Conservation (phyloP, 1,140 invertebrate species). For the Micrasema longulum region DNA sequence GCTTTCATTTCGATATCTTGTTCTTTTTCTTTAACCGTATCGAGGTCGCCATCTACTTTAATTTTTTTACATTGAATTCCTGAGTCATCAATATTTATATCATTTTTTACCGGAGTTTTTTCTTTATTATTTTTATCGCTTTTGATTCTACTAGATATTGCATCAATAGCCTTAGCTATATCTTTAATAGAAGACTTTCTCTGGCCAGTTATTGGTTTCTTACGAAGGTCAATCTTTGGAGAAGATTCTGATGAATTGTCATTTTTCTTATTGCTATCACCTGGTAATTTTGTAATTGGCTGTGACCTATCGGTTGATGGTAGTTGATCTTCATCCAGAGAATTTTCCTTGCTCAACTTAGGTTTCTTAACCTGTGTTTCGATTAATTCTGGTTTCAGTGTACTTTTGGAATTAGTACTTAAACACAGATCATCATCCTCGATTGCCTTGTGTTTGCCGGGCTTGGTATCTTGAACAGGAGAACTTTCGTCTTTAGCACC, state of each 20-base stretch:
- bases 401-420: slow-evolving; percentile 11
- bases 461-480: slow-evolving; percentile 22
- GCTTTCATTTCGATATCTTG: slow-evolving; percentile 26
- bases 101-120: slow-evolving; percentile 24
- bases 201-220: slow-evolving; percentile 5
- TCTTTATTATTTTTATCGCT: slow-evolving; percentile 42
- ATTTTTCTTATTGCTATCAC: slow-evolving; percentile 1
- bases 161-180: slow-evolving; percentile 42
- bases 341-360: slow-evolving; percentile 41
- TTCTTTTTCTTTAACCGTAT: slow-evolving; percentile 5
- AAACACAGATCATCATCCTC: slow-evolving; percentile 19
- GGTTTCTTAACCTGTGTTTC: slow-evolving; percentile 35
- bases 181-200: slow-evolving; percentile 38
- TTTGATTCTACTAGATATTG: slow-evolving; percentile 42
- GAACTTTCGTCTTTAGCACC: slow-evolving; percentile 18
- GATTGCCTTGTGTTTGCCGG: slow-evolving; percentile 39
- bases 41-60: slow-evolving; percentile 27
- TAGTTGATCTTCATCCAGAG: slow-evolving; percentile 29
- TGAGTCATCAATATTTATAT: slow-evolving; percentile 20
- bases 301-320: background rate
- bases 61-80: slow-evolving; percentile 37
- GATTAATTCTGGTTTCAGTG: slow-evolving; percentile 11
- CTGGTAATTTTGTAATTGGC: slow-evolving; percentile 8
- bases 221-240: slow-evolving; percentile 2
- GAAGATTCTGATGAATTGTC: background rate